Evolutionary conservation across 2,888 invertebrate species (phyloP), one percentile per base, ranked within the genome.

Genomic region (Apamea crenata): DNA sequence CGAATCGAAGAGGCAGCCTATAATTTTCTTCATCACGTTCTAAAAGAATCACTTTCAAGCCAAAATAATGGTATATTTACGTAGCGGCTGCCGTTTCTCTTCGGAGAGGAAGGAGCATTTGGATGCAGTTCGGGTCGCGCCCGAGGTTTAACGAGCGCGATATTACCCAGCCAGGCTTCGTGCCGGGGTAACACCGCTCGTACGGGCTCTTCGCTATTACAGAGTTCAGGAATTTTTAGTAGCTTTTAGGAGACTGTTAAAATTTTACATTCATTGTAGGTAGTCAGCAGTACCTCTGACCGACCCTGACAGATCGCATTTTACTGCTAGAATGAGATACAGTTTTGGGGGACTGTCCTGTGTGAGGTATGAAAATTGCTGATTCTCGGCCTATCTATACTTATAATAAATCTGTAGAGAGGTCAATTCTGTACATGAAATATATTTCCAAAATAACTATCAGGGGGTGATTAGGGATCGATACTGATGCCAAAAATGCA

Each of bases 121-220:
- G 69, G 80, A 80, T 86, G 86, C 83, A 85, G 82, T 67, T 53
- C 82, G 56, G 77, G 79, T 61, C 74, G 53, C 74, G 69, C 65
- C 70, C 47, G 86, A 79, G 85, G 74, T 82, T 85, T 85, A 85
- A 82, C 86, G 86, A 85, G 85, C 65, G 66, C 83, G 74, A 73
- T 85, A 63, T 77, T 74, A 84, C 84, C 67, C 47, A 61, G 72
- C 21, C 53, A 56, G 65, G 47, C 71, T 71, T 18, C 56, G 78
- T 63, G 50, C 16, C 47, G 70, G 29, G 47, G 70, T 67, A 59
- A 63, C 36, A 63, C 76, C 25, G 36, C 65, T 65, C 79, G 80
- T 71, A 71, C 29, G 63, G 40, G 36, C 32, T 61, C 67, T 56
- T 82, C 63, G 77, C 56, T 71, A 71, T 66, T 71, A 66, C 65